Percentiles rank a stretch among this genome's conserved stretches.
Conservation (phyloP, 2,113 vertebrate genomes). For the Pachyramphus minor region DNA sequence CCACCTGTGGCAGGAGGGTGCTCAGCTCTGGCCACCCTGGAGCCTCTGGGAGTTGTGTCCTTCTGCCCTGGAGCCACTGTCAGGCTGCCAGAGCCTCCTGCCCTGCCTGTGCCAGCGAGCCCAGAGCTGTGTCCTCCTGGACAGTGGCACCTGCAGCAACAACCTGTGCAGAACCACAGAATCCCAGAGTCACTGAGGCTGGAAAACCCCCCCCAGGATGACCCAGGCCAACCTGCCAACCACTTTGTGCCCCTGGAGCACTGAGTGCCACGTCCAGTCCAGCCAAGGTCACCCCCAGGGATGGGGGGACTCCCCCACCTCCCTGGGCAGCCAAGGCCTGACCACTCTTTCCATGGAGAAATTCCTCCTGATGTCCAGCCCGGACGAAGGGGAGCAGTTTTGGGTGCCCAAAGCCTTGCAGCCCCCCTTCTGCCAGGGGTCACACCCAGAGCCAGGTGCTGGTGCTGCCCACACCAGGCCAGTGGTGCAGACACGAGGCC, state of each 20-base stretch:
- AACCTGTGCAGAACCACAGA: background rate
- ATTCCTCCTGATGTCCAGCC: background rate
- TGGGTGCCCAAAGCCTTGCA: background rate
- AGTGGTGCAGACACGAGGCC: rapidly evolving
- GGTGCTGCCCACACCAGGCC: background rate
- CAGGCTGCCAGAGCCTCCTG: background rate
- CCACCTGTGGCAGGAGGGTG: background rate
- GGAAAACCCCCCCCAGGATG: background rate
- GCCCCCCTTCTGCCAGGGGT: background rate
- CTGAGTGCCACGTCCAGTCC: background rate
- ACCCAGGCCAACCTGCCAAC: background rate
- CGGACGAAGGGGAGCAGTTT: background rate
- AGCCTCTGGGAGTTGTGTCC: background rate
- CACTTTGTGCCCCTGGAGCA: background rate
- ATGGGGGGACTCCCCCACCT: background rate
- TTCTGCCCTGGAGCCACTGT: too few species aligned
- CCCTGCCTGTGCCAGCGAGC: background rate
- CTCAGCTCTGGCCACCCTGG: background rate
- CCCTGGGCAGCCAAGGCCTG: background rate
- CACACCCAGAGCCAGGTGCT: background rate
- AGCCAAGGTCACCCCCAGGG: background rate
- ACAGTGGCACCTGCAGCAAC: background rate
- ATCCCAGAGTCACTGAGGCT: background rate
- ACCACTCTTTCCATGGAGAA: background rate
- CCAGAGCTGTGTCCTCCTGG: background rate